Base-by-base conservation (phyloP, 2,113 vertebrate genomes). In the Leuciscus idus region DNA sequence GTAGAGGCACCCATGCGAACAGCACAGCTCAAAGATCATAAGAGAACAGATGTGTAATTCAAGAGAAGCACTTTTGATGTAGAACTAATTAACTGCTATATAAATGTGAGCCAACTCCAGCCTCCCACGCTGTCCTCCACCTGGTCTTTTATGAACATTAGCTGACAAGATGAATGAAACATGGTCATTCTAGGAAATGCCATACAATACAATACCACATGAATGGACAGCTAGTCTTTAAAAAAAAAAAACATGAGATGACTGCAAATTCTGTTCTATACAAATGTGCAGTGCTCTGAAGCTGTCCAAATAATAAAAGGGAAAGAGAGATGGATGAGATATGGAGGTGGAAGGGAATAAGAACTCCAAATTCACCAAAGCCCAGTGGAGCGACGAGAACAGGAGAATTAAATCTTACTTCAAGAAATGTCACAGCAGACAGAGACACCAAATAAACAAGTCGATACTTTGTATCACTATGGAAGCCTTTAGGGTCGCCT, bases 381-480 rank as follows among this genome's bases (percentile, higher is more conserved):
- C 85, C 64, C 78, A 83, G 85, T 77, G 79, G 86, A 89, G 85
- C 91, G 92, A 94, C 92, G 86, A 80, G 89, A 93, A 93, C 85
- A 90, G 48, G 87, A 84, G 89, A 93, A 94, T 93, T 23, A 85
- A 83, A 92, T 94, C 93, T 93, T 61, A 61, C 64, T 87, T 72
- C 86, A 85, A 89, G 90, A 87, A 87, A 92, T 90, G 86, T 87
- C 90, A 87, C 84, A 84, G 83, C 70, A 89, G 88, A 8, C 81
- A 85, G 85, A 79, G 85, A 81, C 85, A 89, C 79, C 85, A 91
- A 93, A 93, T 89, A 93, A 93, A 94, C 92, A 94, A 89, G 90
- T 88, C 89, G 88, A 92, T 92, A 87, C 88, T 88, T 86, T 84
- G 84, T 85, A 81, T 87, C 87, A 81, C 87, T 91, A 83, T 76